phyloP scores from a whole-genome alignment of 2,888 invertebrate genomes.

The Nemoura dubitans region DNA sequence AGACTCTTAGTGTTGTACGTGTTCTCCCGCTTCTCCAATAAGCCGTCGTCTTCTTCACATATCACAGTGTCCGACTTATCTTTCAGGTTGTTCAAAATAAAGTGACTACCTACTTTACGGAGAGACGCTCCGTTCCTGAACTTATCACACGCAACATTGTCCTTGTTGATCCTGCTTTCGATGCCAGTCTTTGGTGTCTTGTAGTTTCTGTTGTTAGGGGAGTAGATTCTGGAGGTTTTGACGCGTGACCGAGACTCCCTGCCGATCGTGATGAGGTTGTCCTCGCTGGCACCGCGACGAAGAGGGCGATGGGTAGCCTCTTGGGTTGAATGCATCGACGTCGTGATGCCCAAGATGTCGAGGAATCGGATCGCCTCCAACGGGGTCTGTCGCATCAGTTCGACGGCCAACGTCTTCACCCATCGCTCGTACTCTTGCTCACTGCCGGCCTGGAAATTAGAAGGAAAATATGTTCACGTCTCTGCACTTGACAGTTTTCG shows the following conservation, averaged over 20 bases:
- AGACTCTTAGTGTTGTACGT: slow-evolving; percentile 14
- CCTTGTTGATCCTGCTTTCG: slow-evolving; percentile 18
- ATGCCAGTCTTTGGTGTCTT: neutral
- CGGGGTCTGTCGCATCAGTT: slow-evolving; percentile 78
- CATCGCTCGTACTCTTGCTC: slow-evolving; percentile 76
- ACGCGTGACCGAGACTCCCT: neutral
- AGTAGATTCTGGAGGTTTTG: slow-evolving; percentile 20
- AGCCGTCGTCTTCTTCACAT: neutral
- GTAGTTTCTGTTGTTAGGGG: neutral
- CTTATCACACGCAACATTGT: neutral
- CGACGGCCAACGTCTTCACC: slow-evolving; percentile 78
- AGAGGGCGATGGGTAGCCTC: slow-evolving; percentile 63
- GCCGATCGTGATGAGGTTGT: slow-evolving; percentile 17
- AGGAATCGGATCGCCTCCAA: slow-evolving; percentile 69
- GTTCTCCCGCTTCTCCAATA: slow-evolving; percentile 21
- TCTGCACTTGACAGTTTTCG: neutral
- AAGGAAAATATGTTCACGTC: slow-evolving; percentile 52
- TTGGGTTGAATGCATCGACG: slow-evolving; percentile 64
- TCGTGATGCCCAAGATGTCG: slow-evolving; percentile 73
- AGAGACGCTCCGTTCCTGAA: neutral
- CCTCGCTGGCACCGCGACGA: slow-evolving; percentile 39
- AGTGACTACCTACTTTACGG: neutral
- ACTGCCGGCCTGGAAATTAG: slow-evolving; percentile 71
- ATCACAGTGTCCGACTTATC: neutral
- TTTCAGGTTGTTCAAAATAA: slow-evolving; percentile 22